These are phyloP conservation scores for Mylabris sibirica DNA, from an alignment of 2,888 invertebrate species.

Conservation along the genomic window DNA sequence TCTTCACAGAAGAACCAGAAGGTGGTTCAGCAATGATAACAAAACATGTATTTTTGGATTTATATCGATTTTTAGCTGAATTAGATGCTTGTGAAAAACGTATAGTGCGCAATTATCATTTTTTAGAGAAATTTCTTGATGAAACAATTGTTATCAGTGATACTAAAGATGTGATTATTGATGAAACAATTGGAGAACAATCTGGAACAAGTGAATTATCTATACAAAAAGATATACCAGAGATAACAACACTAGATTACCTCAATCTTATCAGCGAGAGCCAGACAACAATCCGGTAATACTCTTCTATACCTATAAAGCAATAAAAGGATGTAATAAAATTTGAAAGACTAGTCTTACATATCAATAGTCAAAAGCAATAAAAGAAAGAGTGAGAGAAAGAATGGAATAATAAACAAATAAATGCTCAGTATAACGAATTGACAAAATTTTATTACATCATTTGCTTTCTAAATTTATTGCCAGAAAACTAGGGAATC, in stretches of 20 bases:
- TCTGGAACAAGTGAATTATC: slow-evolving; percentile 38
- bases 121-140: slow-evolving; percentile 53
- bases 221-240: slow-evolving; percentile 45
- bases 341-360: too few relatives aligned
- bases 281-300: background rate
- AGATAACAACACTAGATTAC: slow-evolving; percentile 20
- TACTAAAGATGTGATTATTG: slow-evolving; percentile 10
- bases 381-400: too few relatives aligned
- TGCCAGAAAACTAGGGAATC: too few relatives aligned
- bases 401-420: too few relatives aligned
- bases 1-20: slow-evolving; percentile 83
- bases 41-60: slow-evolving; percentile 67
- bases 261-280: slow-evolving; percentile 14
- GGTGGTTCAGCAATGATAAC: slow-evolving; percentile 82
- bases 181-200: slow-evolving; percentile 33
- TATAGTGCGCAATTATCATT: slow-evolving; percentile 52
- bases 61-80: slow-evolving; percentile 67
- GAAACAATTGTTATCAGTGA: slow-evolving; percentile 13
- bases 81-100: slow-evolving; percentile 65
- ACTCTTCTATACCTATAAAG: too few relatives aligned
- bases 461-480: too few relatives aligned
- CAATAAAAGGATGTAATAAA: too few relatives aligned
- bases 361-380: too few relatives aligned
- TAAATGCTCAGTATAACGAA: too few relatives aligned
- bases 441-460: too few relatives aligned